A percentile compares a stretch with the other conserved stretches of the same genome.
Conservation (phyloP, 1,140 invertebrate species). For the Acromyrmex heyeri region DNA sequence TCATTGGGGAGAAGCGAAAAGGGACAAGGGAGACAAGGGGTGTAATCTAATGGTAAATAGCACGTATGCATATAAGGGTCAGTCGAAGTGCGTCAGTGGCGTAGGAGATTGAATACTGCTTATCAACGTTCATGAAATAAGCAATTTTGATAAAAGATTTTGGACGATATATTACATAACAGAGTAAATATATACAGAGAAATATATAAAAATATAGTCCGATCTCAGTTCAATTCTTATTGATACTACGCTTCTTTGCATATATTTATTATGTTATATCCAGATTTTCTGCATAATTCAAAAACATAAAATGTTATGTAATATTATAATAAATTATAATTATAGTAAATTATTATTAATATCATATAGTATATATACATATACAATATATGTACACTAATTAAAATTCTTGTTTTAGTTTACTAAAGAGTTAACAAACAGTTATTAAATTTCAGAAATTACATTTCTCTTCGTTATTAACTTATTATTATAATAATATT, state of each 20-base stretch:
- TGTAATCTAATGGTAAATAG: constrained; percentile 76
- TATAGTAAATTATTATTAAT: too few relatives aligned
- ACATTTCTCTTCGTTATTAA: neutral
- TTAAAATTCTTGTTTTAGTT: neutral
- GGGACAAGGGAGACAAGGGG: constrained; percentile 62
- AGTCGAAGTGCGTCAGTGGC: constrained; percentile 54
- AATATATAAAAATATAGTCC: neutral
- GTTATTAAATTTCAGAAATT: neutral
- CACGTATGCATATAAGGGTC: constrained; percentile 64
- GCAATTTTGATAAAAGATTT: neutral
- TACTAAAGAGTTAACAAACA: neutral
- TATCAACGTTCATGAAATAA: neutral
- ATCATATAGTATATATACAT: too few relatives aligned
- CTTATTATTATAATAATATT: neutral
- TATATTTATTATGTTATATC: too few relatives aligned
- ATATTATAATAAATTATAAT: too few relatives aligned
- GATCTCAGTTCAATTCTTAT: neutral
- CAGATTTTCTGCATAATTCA: too few relatives aligned
- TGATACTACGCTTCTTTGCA: too few relatives aligned
- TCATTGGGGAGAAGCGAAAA: constrained; percentile 68
- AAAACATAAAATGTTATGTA: too few relatives aligned
- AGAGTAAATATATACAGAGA: neutral
- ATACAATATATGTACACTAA: too few relatives aligned
- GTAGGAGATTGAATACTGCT: constrained; percentile 34
- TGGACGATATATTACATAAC: neutral